Evolutionary conservation across 2,888 invertebrate species (phyloP).

Genomic region (Lissonota sp.): DNA sequence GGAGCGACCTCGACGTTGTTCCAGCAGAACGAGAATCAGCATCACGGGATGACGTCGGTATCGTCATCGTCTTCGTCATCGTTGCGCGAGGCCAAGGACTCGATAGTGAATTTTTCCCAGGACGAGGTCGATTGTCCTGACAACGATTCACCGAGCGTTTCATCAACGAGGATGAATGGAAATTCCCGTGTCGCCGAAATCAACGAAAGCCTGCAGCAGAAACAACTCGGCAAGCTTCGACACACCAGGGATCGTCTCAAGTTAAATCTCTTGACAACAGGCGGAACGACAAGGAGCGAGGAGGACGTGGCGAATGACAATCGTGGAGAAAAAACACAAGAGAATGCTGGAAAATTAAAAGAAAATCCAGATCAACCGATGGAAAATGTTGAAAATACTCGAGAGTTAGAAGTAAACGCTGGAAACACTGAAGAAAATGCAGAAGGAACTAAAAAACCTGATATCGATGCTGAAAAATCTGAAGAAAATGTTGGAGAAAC

Average conservation of each 20-base stretch:
- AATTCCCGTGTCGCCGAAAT: conserved; percentile 32
- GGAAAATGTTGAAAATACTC: background rate
- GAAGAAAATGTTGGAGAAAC: background rate
- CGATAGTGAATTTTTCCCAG: conserved; percentile 46
- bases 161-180: conserved; percentile 28
- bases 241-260: conserved; percentile 90
- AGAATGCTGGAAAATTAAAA: background rate
- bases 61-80: conserved; percentile 64
- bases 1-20: conserved; percentile 82
- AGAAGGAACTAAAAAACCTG: conserved; percentile 28
- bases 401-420: background rate
- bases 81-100: conserved; percentile 65
- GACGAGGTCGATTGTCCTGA: conserved; percentile 56
- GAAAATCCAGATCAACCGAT: background rate
- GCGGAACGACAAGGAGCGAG: conserved; percentile 58
- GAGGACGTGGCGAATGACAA: conserved; percentile 61
- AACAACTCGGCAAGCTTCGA: conserved; percentile 88
- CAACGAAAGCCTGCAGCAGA: conserved; percentile 61
- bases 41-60: conserved; percentile 64
- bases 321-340: conserved; percentile 45
- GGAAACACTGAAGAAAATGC: conserved; percentile 6
- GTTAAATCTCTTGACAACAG: conserved; percentile 86
- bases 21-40: conserved; percentile 67
- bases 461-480: conserved; percentile 31
- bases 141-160: background rate